Conservation (phyloP, 2,888 invertebrate genomes). For the Watsonalla cultraria region DNA sequence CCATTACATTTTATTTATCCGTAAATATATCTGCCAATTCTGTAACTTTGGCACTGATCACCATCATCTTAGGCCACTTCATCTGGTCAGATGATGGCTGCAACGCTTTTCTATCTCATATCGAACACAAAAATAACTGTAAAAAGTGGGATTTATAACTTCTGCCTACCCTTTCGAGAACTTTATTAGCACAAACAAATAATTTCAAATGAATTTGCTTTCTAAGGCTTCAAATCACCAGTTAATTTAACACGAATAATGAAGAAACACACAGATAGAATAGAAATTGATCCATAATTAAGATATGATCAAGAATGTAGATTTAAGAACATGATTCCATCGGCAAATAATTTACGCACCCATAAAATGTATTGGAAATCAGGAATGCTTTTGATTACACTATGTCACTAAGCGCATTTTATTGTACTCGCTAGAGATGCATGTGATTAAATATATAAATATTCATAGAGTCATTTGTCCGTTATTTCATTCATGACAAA, state of each 20-base stretch:
- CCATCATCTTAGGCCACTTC: too few species aligned
- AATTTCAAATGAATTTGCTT: too few species aligned
- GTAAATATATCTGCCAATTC: too few species aligned
- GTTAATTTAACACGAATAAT: background rate
- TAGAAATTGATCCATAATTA: background rate
- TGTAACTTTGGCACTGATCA: too few species aligned
- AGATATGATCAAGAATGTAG: slow-evolving; percentile 1
- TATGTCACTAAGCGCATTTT: background rate
- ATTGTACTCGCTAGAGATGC: background rate
- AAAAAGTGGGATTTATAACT: too few species aligned
- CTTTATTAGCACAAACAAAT: too few species aligned
- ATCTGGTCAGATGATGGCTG: too few species aligned
- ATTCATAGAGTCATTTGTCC: background rate
- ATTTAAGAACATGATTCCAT: background rate
- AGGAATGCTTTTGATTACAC: background rate
- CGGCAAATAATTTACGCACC: background rate
- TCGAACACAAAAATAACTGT: too few species aligned
- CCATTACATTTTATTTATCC: too few species aligned
- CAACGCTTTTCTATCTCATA: too few species aligned
- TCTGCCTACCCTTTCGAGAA: too few species aligned
- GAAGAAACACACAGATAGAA: background rate
- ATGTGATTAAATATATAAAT: slow-evolving; percentile 1
- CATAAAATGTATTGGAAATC: background rate
- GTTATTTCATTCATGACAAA: background rate
- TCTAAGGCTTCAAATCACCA: background rate